Conservation (phyloP, 2,797 vertebrate genomes). For the Lindbergichthys nudifrons region DNA sequence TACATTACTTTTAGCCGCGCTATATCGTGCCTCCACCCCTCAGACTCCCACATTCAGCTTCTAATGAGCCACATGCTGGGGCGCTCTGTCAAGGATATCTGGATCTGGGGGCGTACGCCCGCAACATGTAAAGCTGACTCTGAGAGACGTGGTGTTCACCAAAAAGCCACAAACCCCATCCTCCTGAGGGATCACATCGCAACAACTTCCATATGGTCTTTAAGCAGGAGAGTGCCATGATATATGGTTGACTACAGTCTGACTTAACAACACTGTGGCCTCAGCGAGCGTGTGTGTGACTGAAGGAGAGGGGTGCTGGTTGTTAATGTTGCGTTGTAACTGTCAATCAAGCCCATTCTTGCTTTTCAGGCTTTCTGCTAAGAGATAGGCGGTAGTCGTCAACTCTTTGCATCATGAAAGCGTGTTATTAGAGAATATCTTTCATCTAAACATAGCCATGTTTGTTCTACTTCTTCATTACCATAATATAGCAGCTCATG, state of each 20-base stretch:
- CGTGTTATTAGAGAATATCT: slow-evolving; percentile 18
- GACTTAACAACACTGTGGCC: slow-evolving; percentile 57
- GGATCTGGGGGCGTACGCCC: slow-evolving; percentile 52
- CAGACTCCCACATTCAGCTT: slow-evolving; percentile 53
- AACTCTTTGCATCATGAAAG: slow-evolving; percentile 17
- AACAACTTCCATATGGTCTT: slow-evolving; percentile 83
- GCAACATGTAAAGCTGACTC: slow-evolving; percentile 75
- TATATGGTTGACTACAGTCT: slow-evolving; percentile 60
- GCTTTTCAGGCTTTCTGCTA: slow-evolving; percentile 8
- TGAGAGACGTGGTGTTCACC: slow-evolving; percentile 68
- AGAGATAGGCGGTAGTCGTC: slow-evolving; percentile 9
- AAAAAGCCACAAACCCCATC: slow-evolving; percentile 76
- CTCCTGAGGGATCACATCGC: slow-evolving; percentile 71
- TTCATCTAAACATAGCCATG: slow-evolving; percentile 2
- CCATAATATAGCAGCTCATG: slow-evolving; percentile 31
- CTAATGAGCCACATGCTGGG: slow-evolving; percentile 77
- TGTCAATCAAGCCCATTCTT: slow-evolving; percentile 61
- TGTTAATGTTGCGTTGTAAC: slow-evolving; percentile 51
- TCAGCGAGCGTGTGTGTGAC: slow-evolving; percentile 45
- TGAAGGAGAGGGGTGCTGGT: slow-evolving; percentile 26
- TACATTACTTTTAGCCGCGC: slow-evolving; percentile 73
- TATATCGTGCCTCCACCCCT: slow-evolving; percentile 58
- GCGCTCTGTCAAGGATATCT: slow-evolving; percentile 58
- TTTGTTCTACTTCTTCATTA: slow-evolving; percentile 22
- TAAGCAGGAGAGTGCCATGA: slow-evolving; percentile 69